Evolutionary conservation across 2,888 invertebrate species (phyloP).

Genomic region (Phlogophora meticulosa): DNA sequence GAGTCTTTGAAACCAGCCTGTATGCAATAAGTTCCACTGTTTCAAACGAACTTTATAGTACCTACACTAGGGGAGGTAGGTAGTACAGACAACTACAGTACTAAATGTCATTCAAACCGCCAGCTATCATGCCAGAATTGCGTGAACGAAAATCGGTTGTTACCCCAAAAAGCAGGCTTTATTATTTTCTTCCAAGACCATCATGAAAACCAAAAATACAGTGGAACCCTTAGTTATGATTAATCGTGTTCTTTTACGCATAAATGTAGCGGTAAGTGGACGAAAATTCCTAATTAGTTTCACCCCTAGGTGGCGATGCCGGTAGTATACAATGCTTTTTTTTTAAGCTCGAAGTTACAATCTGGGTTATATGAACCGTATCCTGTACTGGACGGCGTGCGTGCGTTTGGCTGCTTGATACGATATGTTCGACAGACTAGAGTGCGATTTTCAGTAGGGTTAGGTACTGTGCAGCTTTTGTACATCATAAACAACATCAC

Average conservation of each 20-base stretch:
- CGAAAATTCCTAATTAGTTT: conserved; percentile 78
- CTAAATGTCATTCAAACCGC: too few species aligned
- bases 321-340: conserved; percentile 67
- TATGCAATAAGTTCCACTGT: too few species aligned
- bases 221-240: conserved; percentile 59
- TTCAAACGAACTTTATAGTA: too few species aligned
- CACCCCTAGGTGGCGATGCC: conserved; percentile 63
- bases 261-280: conserved; percentile 60
- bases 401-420: conserved; percentile 66
- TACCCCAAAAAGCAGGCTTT: conserved; percentile 4
- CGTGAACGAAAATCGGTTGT: conserved; percentile 32
- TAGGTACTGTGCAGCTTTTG: not conserved
- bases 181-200: conserved; percentile 34
- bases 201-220: conserved; percentile 44
- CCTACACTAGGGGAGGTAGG: too few species aligned
- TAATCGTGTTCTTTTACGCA: conserved; percentile 60
- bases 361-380: conserved; percentile 77
- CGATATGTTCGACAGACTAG: conserved; percentile 42
- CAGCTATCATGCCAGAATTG: conserved; percentile 10
- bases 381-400: conserved; percentile 78
- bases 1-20: too few species aligned
- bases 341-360: conserved; percentile 71
- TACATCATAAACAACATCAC: too few species aligned
- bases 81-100: too few species aligned
- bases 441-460: conserved; percentile 52